These are phyloP conservation scores for Polyommatus iphigenia DNA, from an alignment of 2,888 invertebrate species.

Conservation along the genomic window DNA sequence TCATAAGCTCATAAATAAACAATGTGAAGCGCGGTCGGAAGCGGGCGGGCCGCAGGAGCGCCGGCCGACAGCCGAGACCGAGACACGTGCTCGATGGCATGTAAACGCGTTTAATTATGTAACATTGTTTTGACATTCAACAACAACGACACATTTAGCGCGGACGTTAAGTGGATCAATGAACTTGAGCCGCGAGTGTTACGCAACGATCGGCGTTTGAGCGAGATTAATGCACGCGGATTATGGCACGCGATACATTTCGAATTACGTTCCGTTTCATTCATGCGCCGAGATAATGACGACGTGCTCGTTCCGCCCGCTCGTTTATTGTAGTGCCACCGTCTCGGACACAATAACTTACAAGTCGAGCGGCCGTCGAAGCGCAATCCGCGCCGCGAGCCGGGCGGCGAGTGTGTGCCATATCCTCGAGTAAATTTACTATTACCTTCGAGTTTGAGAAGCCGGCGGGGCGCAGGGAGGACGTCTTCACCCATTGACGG, in stretches of 20 bases:
- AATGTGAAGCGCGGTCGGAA: conserved; percentile 69
- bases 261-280: conserved; percentile 79
- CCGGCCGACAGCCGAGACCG: conserved; percentile 40
- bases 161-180: conserved; percentile 78
- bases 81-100: conserved; percentile 55
- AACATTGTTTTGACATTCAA: conserved; percentile 78
- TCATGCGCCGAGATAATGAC: conserved; percentile 75
- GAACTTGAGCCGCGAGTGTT: conserved; percentile 75
- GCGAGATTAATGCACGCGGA: conserved; percentile 79
- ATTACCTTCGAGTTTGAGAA: conserved; percentile 75
- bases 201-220: conserved; percentile 77
- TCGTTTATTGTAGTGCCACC: conserved; percentile 51
- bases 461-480: conserved; percentile 75
- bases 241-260: conserved; percentile 80
- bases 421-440: conserved; percentile 60
- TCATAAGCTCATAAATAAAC: conserved; percentile 79
- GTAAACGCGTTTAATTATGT: conserved; percentile 70
- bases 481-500: conserved; percentile 80
- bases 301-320: conserved; percentile 66
- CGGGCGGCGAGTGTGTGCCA: conserved; percentile 42
- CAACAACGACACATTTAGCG: conserved; percentile 79
- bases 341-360: not conserved
- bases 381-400: conserved; percentile 37
- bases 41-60: conserved; percentile 39
- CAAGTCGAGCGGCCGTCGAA: not conserved